These are phyloP conservation scores for Lasioglossum oenotherae DNA, from an alignment of 2,888 invertebrate species.

Conservation along the genomic window DNA sequence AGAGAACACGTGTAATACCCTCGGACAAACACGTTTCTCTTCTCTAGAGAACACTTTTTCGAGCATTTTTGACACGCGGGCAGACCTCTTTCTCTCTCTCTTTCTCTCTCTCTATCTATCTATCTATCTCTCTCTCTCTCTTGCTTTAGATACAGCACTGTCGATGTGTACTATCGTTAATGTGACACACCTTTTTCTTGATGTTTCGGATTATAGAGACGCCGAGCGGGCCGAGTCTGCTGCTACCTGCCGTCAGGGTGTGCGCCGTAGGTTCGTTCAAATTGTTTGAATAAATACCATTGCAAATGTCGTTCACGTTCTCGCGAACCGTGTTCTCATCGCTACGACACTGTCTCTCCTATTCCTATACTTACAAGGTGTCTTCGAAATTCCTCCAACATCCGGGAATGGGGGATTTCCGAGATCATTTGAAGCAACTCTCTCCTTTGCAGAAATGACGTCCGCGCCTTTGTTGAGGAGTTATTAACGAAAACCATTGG, in stretches of 20 bases:
- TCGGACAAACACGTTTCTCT: neutral
- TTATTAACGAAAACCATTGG: no score
- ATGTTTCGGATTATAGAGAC: conserved; percentile 81
- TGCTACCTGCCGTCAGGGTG: conserved; percentile 75
- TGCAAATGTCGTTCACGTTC: conserved; percentile 39
- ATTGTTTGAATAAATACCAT: conserved; percentile 64
- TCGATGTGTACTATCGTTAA: conserved; percentile 65
- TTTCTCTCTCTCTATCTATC: neutral
- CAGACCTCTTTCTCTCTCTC: conserved; percentile 41
- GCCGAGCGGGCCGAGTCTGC: conserved; percentile 79
- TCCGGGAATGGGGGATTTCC: no score
- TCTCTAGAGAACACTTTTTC: conserved; percentile 1
- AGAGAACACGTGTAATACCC: neutral
- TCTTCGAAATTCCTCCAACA: no score
- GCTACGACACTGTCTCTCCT: conserved; percentile 7
- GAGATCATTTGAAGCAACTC: no score
- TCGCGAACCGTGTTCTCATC: conserved; percentile 16
- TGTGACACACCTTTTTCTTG: conserved; percentile 76
- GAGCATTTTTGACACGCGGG: conserved; percentile 38
- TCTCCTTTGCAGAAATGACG: no score
- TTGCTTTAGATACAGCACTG: conserved; percentile 59
- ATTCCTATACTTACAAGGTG: no score
- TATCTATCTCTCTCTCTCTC: conserved; percentile 1
- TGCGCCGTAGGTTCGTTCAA: conserved; percentile 81
- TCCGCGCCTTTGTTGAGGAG: no score